Evolutionary conservation across 1,140 invertebrate species (phyloP), one percentile per base, ranked within the genome.

Genomic region (Eupristina koningsbergeri): DNA sequence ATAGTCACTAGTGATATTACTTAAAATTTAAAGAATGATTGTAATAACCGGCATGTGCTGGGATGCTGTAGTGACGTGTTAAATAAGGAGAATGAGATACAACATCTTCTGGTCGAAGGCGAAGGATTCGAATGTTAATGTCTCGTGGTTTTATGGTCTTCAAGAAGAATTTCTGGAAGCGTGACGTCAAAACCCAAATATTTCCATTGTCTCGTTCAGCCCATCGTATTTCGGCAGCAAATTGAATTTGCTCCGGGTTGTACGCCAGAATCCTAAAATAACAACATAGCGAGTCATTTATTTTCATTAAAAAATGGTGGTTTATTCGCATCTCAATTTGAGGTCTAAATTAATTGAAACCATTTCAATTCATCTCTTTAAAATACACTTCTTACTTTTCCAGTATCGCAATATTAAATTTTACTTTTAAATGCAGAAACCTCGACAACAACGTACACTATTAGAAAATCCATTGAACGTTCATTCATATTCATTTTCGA

Each of bases 81-180:
- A 77, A n/a, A 26, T 85, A 81, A 0, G 79, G 64, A 6, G 50
- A 0, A 17, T 63, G 79, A 5, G 80, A 6, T 11, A n/a, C 22
- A 13, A 73, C 29, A 9, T 80, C n/a, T 0, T 88, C 76, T 0
- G 83, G 80, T 31, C 84, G 86, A 41, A 96, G 89, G 53, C 94
- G 92, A 75, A 96, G 88, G 22, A 96, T 92, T 58, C 95, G 92
- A 45, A 95, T 92, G 87, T 96, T 96, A 6, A 93, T 89, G 77
- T 95, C 95, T 50, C 91, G 89, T 0, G 91, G 82, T 86, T 93
- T 93, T 5, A 96, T 90, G 69, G 94, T 93, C 86, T 93, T 93
- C 45, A 93, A 90, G 92, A 96, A 96, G 92, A 95, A 96, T 81
- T 96, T 96, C 86, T 97, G 96, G 91, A 97, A 96, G 78, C 95